Percentiles rank a stretch among this genome's conserved stretches.
Evolutionary conservation across 2,888 invertebrate species (phyloP).

Genomic region (Campoplex capitator): DNA sequence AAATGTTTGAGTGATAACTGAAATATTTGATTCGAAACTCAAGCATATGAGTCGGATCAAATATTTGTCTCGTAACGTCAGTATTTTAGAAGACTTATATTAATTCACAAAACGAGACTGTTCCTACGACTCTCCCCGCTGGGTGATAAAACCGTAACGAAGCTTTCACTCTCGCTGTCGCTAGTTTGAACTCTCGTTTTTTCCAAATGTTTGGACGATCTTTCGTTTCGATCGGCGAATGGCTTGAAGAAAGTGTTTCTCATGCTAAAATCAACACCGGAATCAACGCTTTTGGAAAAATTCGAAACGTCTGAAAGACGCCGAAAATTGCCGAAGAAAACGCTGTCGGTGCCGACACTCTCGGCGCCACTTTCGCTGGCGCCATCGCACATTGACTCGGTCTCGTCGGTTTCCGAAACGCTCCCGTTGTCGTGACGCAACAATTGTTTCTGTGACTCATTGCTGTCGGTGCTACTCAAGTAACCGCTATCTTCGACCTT

Average conservation of each 20-base stretch:
- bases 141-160: constrained; percentile 84
- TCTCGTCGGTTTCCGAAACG: constrained; percentile 92
- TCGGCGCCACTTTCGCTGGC: constrained; percentile 95
- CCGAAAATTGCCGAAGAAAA: constrained; percentile 92
- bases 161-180: constrained; percentile 85
- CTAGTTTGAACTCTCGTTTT: constrained; percentile 80
- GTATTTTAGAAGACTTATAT: constrained; percentile 12
- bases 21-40: too few relatives aligned
- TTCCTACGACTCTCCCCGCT: constrained; percentile 67
- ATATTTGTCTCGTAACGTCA: background rate
- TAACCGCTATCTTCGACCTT: constrained; percentile 90
- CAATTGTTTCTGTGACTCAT: constrained; percentile 81
- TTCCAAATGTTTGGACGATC: constrained; percentile 54
- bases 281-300: constrained; percentile 78
- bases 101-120: constrained; percentile 65
- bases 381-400: constrained; percentile 92
- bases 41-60: too few relatives aligned
- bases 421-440: constrained; percentile 84
- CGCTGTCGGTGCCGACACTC: constrained; percentile 94
- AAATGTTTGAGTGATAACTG: too few relatives aligned
- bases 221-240: constrained; percentile 68
- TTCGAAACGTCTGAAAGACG: constrained; percentile 82
- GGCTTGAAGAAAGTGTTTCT: constrained; percentile 71
- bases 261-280: constrained; percentile 75
- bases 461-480: constrained; percentile 93